Evolutionary conservation across 2,797 vertebrate species (phyloP), one percentile per base, ranked within the genome.

Genomic region (Harpagifer antarcticus): DNA sequence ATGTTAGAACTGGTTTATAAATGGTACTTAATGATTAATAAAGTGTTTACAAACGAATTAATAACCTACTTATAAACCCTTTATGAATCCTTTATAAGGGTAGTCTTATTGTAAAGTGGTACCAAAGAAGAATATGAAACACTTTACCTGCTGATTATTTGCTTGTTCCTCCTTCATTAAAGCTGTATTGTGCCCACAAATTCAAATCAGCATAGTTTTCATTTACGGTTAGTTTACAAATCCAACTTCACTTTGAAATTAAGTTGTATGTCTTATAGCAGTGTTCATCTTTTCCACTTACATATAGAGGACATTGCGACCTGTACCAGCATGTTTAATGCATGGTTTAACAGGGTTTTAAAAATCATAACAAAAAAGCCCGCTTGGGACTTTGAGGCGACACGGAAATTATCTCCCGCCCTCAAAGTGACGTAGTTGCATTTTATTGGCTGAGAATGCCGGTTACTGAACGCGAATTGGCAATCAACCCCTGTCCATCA

Each of bases 401-500:
- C 66, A 19, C 33, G 37, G 9, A 37, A 20, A 48, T 15, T 12
- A 74, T 0, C 1, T 23, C 54, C 78, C 82, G 71, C 83, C 91
- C 37, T 19, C 1, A 1, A 16, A 2, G 0, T 45, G 9, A 68
- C 81, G 79, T 74, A 3, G 0, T n/a, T 0, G 1, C 1, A 27
- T 48, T 1, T 68, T 44, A 93, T 92, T 94, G 85, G 92, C 56
- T 66, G 5, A 48, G 0, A 57, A 40, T 1, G 3, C 14, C 47
- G 0, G 20, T 1, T 7, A 4, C 40, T 43, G 15, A 54, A 70
- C 3, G 2, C 8, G 1, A 19, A 91, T 83, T 93, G 92, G 90
- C 40, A 3, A 8, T 19, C 13, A 3, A 11, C 47, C 1, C 0
- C 52, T 75, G 91, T 76, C 93, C 70, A 43, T 92, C 87, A 84